phyloP scores from a whole-genome alignment of 2,113 vertebrate species.

The Erythrocercus mccallii region DNA sequence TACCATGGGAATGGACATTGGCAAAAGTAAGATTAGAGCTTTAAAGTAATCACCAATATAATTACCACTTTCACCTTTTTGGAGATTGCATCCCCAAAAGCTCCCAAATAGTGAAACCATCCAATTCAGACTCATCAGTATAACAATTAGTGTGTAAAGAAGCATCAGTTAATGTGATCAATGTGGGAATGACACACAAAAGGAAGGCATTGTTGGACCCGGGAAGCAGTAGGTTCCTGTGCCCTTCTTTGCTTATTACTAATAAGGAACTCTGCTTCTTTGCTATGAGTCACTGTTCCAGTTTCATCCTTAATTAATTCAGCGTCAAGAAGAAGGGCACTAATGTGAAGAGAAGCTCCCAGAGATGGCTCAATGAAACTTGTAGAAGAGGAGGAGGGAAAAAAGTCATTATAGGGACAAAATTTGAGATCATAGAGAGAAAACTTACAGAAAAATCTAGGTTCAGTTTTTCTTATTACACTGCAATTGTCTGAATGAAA shows the following conservation, averaged over 20 bases:
- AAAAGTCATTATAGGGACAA: neutral
- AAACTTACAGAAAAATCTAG: neutral
- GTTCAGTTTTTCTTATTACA: neutral
- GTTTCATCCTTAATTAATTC: conserved; percentile 44
- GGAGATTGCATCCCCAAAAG: neutral
- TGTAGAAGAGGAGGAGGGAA: neutral
- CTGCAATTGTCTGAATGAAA: neutral
- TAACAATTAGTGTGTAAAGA: neutral
- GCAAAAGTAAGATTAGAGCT: neutral
- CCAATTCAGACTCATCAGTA: neutral
- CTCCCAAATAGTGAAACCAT: neutral
- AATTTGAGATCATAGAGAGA: neutral
- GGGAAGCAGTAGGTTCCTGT: neutral
- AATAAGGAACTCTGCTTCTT: conserved; percentile 16
- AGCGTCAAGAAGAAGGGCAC: neutral
- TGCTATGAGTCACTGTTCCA: conserved; percentile 39
- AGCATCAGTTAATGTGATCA: neutral
- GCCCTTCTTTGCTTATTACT: neutral
- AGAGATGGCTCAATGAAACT: neutral
- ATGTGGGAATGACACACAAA: neutral
- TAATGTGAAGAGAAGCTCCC: neutral
- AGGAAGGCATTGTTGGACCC: neutral
- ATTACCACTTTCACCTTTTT: conserved; percentile 6
- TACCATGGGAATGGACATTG: conserved; percentile 37
- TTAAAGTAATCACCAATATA: conserved; percentile 5